Percentiles rank a stretch among this genome's conserved stretches.
phyloP scores from a whole-genome alignment of 2,797 vertebrate genomes.

The Falco naumanni region DNA sequence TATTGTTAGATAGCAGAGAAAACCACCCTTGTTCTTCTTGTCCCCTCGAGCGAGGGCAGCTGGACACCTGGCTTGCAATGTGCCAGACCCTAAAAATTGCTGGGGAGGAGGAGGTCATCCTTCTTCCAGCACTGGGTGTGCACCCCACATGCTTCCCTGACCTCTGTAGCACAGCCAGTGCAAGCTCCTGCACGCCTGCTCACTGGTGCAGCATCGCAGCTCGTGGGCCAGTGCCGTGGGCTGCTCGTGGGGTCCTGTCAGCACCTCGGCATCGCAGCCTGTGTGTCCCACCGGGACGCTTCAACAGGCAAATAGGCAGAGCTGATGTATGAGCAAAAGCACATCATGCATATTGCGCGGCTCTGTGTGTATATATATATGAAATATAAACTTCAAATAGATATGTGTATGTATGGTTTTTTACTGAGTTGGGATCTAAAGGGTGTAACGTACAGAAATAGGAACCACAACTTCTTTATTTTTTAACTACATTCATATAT shows the following conservation, averaged over 20 bases:
- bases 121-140: background rate
- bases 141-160: background rate
- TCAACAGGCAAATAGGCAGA: background rate
- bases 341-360: fast-evolving
- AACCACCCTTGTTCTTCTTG: background rate
- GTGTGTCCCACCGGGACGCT: fast-evolving
- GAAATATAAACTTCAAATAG: background rate
- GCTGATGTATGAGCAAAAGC: background rate
- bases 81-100: background rate
- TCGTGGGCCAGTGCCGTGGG: fast-evolving
- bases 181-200: fast-evolving
- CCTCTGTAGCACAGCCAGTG: background rate
- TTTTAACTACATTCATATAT: background rate
- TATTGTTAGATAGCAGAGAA: background rate
- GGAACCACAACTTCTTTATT: background rate
- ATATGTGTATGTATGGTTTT: fast-evolving
- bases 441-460: background rate
- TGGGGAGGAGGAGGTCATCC: background rate
- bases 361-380: background rate
- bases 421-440: background rate
- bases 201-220: background rate
- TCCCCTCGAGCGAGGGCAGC: background rate
- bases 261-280: fast-evolving
- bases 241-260: fast-evolving
- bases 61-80: background rate